These are phyloP conservation scores for Drosophila helvetica DNA, from an alignment of 2,888 invertebrate genomes.

Conservation along the genomic window DNA sequence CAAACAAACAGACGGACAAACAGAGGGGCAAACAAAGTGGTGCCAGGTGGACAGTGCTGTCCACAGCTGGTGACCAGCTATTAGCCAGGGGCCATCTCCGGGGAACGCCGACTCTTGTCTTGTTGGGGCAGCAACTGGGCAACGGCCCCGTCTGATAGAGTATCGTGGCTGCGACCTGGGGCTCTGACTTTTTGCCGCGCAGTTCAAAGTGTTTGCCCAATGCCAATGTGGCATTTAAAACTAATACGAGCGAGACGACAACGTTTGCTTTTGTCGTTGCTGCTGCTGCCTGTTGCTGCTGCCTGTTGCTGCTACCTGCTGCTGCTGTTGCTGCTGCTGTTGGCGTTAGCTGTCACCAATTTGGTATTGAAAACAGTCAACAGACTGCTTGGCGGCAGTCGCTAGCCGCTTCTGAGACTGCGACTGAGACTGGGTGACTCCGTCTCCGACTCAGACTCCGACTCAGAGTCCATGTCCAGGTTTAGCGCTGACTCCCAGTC, in stretches of 20 bases:
- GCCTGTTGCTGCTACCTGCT: slow-evolving; percentile 30
- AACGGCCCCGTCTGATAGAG: slow-evolving; percentile 25
- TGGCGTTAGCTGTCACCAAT: neutral
- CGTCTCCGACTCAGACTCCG: slow-evolving; percentile 17
- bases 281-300: slow-evolving; percentile 71
- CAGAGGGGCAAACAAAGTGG: slow-evolving; percentile 38
- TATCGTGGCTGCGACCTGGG: slow-evolving; percentile 21
- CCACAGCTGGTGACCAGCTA: slow-evolving; percentile 44
- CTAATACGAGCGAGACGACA: slow-evolving; percentile 62
- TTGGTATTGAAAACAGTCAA: slow-evolving; percentile 49
- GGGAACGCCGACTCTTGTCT: slow-evolving; percentile 27
- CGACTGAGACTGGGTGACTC: slow-evolving; percentile 24
- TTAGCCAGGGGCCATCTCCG: slow-evolving; percentile 42
- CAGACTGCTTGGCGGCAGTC: slow-evolving; percentile 14
- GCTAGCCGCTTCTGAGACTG: slow-evolving; percentile 12
- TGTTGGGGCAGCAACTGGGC: slow-evolving; percentile 17
- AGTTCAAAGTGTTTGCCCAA: slow-evolving; percentile 69
- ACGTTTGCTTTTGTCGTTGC: slow-evolving; percentile 49
- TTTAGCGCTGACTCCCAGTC: slow-evolving; percentile 35
- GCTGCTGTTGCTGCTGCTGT: neutral
- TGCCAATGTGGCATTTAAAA: slow-evolving; percentile 77
- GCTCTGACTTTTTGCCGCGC: neutral
- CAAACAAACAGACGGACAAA: slow-evolving; percentile 26
- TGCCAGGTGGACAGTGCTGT: slow-evolving; percentile 38
- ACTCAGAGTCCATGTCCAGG: slow-evolving; percentile 1